Evolutionary conservation across 2,888 invertebrate genomes (phyloP).

Genomic region (Didymodactylos carnosus): DNA sequence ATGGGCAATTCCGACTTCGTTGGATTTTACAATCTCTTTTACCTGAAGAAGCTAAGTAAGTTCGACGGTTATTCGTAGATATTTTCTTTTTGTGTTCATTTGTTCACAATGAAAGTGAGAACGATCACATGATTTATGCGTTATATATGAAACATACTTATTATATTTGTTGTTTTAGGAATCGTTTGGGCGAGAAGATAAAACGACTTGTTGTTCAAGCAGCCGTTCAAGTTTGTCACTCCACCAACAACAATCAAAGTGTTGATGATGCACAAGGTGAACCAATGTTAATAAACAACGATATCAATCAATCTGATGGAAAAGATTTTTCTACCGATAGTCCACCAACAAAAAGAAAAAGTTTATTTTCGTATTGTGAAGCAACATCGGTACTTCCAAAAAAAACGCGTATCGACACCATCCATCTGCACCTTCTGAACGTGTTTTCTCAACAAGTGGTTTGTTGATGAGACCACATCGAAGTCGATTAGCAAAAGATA

Average conservation of each 20-base stretch:
- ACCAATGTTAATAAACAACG: not conserved
- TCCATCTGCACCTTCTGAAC: not conserved
- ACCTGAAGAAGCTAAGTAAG: not conserved
- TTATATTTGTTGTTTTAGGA: not conserved
- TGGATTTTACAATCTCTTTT: not conserved
- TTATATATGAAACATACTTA: not conserved
- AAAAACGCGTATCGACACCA: not conserved
- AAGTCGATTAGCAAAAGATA: not conserved
- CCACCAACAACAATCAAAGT: not conserved
- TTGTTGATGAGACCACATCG: not conserved
- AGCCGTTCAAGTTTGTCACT: not conserved
- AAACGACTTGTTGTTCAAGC: not conserved
- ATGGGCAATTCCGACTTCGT: not conserved
- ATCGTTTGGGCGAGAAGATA: not conserved
- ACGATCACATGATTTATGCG: not conserved
- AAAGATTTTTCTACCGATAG: not conserved
- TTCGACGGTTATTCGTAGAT: not conserved
- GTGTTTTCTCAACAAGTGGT: not conserved
- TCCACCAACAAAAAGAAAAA: not conserved
- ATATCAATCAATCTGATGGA: not conserved
- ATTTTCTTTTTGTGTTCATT: not conserved
- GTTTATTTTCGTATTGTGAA: not conserved
- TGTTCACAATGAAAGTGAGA: not conserved
- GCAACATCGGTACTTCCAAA: not conserved
- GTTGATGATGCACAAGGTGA: not conserved